Evolutionary conservation across 2,888 invertebrate genomes (phyloP).

Genomic region (Ormyrus rosae): DNA sequence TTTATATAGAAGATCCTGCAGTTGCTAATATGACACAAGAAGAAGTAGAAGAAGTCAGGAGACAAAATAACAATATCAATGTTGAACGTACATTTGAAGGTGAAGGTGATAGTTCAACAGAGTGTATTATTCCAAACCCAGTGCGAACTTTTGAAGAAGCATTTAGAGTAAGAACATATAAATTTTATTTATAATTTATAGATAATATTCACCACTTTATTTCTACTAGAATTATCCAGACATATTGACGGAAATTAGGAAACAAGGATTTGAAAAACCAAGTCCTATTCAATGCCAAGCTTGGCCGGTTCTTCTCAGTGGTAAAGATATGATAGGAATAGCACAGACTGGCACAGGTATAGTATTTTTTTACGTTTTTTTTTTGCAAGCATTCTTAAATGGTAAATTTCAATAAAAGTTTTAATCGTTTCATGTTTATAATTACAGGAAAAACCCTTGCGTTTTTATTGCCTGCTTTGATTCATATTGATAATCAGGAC

Average conservation of each 20-base stretch:
- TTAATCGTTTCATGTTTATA: constrained; percentile 10
- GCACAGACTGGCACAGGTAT: constrained; percentile 92
- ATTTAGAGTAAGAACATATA: constrained; percentile 62
- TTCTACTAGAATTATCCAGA: constrained; percentile 83
- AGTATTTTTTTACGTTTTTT: too few relatives aligned
- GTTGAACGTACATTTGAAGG: constrained; percentile 82
- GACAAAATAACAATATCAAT: constrained; percentile 84
- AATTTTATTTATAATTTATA: background rate
- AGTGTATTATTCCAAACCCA: constrained; percentile 83
- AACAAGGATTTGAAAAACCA: constrained; percentile 88
- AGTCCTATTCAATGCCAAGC: constrained; percentile 95
- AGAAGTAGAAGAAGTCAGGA: constrained; percentile 82
- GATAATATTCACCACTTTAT: background rate
- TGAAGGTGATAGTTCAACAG: constrained; percentile 71
- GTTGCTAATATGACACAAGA: constrained; percentile 82
- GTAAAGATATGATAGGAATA: constrained; percentile 96
- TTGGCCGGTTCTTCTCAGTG: constrained; percentile 94
- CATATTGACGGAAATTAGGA: constrained; percentile 86
- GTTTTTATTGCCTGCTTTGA: constrained; percentile 92
- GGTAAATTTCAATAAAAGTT: background rate
- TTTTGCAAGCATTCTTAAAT: too few relatives aligned
- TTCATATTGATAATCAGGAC: constrained; percentile 93
- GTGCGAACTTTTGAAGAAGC: constrained; percentile 87
- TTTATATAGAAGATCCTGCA: constrained; percentile 87
- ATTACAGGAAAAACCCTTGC: constrained; percentile 92